phyloP scores from a whole-genome alignment of 2,113 vertebrate species.

The Castor canadensis region DNA sequence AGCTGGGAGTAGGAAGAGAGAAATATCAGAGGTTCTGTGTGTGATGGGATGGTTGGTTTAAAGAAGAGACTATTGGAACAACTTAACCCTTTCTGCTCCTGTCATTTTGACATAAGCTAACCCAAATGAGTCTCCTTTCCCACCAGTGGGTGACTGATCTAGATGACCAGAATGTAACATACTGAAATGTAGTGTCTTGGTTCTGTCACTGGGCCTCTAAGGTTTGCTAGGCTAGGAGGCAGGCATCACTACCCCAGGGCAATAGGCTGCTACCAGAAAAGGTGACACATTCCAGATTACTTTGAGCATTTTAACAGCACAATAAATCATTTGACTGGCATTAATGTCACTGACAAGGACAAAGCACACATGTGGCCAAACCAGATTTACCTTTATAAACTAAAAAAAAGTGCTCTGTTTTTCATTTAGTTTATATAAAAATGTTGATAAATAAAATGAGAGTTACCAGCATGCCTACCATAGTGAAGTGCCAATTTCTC shows the following conservation, averaged over 20 bases:
- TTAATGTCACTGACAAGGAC: neutral
- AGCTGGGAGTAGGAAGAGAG: neutral
- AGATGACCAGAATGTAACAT: neutral
- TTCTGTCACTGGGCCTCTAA: neutral
- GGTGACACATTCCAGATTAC: neutral
- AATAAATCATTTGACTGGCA: neutral
- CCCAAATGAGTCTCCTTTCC: neutral
- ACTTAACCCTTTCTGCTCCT: neutral
- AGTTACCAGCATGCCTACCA: neutral
- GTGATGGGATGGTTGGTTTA: neutral
- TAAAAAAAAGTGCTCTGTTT: neutral
- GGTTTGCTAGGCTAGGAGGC: neutral
- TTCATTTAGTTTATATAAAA: constrained; percentile 3
- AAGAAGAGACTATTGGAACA: neutral
- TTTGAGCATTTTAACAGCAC: neutral
- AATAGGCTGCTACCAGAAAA: neutral
- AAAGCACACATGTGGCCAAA: neutral
- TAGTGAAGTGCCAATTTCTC: neutral
- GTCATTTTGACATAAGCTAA: neutral
- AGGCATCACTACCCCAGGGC: neutral
- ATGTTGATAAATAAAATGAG: neutral
- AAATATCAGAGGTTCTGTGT: neutral
- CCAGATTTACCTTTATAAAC: neutral
- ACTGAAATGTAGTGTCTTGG: neutral
- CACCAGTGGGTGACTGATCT: neutral